Evolutionary conservation across 2,797 vertebrate species (phyloP).

Genomic region (Helarctos malayanus): DNA sequence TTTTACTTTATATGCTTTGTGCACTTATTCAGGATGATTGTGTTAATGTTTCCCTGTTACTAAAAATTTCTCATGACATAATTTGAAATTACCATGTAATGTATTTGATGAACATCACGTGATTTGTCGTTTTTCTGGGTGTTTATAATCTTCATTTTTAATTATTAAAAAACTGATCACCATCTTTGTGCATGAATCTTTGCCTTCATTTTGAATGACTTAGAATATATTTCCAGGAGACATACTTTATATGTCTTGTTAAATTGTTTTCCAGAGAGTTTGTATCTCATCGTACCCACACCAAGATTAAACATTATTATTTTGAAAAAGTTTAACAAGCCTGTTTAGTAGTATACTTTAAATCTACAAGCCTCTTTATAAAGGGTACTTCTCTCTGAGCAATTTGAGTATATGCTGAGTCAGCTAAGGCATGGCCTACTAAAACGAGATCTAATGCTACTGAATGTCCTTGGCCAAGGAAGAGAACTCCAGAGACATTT

Average conservation of each 20-base stretch:
- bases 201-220: constrained; percentile 32
- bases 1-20: constrained; percentile 34
- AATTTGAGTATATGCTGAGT: constrained; percentile 20
- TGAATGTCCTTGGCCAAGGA: background rate
- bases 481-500: constrained; percentile 22
- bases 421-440: constrained; percentile 38
- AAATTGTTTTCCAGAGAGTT: background rate
- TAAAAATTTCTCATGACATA: constrained; percentile 32
- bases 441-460: background rate
- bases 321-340: constrained; percentile 41
- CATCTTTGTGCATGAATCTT: constrained; percentile 1
- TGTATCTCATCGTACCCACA: background rate
- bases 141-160: constrained; percentile 27
- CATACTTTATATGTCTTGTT: background rate
- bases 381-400: background rate
- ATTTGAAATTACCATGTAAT: constrained; percentile 36
- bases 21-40: background rate
- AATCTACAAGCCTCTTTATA: constrained; percentile 5
- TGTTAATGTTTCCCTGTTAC: background rate
- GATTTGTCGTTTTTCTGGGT: constrained; percentile 41
- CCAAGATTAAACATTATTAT: background rate
- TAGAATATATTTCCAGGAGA: background rate
- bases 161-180: background rate
- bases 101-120: background rate
- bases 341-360: background rate